phyloP scores from a whole-genome alignment of 2,113 vertebrate species.

The Penelope pileata region DNA sequence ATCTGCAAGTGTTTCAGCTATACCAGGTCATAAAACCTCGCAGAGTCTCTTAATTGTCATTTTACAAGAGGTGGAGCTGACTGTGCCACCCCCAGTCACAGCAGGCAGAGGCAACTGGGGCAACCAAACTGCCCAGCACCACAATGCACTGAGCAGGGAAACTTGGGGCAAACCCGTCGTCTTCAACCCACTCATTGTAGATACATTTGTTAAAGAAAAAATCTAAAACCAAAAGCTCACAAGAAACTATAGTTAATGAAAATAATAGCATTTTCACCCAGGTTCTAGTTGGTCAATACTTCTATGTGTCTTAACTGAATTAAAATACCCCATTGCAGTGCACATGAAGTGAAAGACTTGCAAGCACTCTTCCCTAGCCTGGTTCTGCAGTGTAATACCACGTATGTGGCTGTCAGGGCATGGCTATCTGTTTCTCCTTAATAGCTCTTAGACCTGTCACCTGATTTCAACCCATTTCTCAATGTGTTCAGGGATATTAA shows the following conservation, averaged over 20 bases:
- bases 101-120: accelerated
- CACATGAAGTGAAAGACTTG: not conserved
- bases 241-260: not conserved
- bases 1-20: not conserved
- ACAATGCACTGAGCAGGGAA: not conserved
- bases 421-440: not conserved
- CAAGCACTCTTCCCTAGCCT: not conserved
- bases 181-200: not conserved
- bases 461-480: not conserved
- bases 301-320: not conserved
- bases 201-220: not conserved
- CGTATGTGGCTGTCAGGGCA: accelerated
- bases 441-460: not conserved
- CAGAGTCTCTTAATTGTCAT: not conserved
- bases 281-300: not conserved
- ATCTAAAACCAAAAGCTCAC: not conserved
- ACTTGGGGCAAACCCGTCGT: not conserved
- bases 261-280: not conserved
- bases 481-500: not conserved
- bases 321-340: not conserved
- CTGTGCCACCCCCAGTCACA: not conserved
- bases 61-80: not conserved
- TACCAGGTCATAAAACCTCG: not conserved
- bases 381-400: accelerated
- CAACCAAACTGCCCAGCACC: not conserved